Conservation (phyloP, 1,140 invertebrate species). For the Thereuonema tuberculata region DNA sequence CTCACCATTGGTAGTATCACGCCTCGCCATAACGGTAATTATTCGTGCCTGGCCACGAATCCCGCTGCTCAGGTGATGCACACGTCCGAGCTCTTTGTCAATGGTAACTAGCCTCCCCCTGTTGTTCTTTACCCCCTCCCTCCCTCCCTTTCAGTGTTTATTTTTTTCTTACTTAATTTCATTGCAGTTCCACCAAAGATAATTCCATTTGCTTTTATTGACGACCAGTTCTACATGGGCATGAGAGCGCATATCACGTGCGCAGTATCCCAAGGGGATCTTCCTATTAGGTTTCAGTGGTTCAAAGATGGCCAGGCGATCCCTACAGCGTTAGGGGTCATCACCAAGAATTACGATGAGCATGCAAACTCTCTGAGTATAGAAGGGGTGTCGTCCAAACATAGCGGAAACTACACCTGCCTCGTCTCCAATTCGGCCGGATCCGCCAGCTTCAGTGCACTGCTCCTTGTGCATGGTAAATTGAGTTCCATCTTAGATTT, state of each 20-base stretch:
- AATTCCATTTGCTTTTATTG: conserved; percentile 45
- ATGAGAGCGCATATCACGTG: conserved; percentile 53
- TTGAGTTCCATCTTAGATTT: not conserved
- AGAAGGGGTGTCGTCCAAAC: conserved; percentile 30
- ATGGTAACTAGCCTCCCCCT: not conserved
- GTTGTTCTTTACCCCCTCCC: conserved; percentile 14
- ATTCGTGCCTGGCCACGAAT: conserved; percentile 25
- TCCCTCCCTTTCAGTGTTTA: not conserved
- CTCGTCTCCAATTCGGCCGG: conserved; percentile 51
- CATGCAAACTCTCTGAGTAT: conserved; percentile 32
- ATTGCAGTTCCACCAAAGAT: conserved; percentile 49
- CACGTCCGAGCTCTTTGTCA: too few species aligned
- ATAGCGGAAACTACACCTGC: conserved; percentile 61
- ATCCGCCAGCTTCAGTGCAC: conserved; percentile 41
- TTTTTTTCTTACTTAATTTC: not conserved
- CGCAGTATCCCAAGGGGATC: conserved; percentile 55
- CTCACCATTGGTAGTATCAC: conserved; percentile 13
- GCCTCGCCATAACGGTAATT: conserved; percentile 29
- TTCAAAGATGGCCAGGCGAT: conserved; percentile 42
- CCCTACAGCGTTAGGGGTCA: conserved; percentile 16
- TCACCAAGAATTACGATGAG: conserved; percentile 19
- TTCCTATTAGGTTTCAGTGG: conserved; percentile 53
- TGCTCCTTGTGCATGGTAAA: conserved; percentile 31
- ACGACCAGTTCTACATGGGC: conserved; percentile 46
- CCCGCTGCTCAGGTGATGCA: conserved; percentile 1